Percentiles rank a stretch among this genome's conserved stretches.
Conservation (phyloP, 2,113 vertebrate genomes). For the Alethe diademata region DNA sequence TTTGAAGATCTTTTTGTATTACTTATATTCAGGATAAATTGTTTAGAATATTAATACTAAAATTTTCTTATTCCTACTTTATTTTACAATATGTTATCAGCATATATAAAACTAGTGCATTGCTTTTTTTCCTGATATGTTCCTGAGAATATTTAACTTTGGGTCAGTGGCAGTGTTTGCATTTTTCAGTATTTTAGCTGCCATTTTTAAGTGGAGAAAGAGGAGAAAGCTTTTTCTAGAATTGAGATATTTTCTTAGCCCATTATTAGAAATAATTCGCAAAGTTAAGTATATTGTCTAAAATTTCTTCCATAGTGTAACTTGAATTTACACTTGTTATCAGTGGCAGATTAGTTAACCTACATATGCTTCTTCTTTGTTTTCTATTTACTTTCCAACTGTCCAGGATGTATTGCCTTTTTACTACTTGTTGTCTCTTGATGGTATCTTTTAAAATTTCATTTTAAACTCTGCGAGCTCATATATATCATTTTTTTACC, state of each 20-base stretch:
- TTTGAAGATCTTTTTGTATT: not conserved
- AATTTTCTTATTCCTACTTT: not conserved
- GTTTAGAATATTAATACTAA: not conserved
- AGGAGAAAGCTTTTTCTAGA: not conserved
- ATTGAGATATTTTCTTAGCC: not conserved
- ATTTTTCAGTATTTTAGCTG: not conserved
- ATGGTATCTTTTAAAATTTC: conserved; percentile 72
- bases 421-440: conserved; percentile 73
- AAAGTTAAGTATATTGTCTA: not conserved
- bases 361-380: conserved; percentile 37
- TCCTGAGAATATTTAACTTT: not conserved
- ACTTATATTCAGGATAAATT: not conserved
- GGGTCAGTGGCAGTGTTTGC: conserved; percentile 50
- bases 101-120: not conserved
- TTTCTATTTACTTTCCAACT: conserved; percentile 66
- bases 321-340: not conserved
- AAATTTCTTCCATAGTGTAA: not conserved
- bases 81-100: not conserved
- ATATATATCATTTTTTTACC: conserved; percentile 79
- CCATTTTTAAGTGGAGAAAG: not conserved
- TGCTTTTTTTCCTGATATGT: not conserved
- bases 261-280: not conserved
- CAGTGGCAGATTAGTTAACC: not conserved
- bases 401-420: conserved; percentile 74
- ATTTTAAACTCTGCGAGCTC: conserved; percentile 75